Conservation (phyloP, 1,140 invertebrate species). For the Dendroctonus ponderosae region DNA sequence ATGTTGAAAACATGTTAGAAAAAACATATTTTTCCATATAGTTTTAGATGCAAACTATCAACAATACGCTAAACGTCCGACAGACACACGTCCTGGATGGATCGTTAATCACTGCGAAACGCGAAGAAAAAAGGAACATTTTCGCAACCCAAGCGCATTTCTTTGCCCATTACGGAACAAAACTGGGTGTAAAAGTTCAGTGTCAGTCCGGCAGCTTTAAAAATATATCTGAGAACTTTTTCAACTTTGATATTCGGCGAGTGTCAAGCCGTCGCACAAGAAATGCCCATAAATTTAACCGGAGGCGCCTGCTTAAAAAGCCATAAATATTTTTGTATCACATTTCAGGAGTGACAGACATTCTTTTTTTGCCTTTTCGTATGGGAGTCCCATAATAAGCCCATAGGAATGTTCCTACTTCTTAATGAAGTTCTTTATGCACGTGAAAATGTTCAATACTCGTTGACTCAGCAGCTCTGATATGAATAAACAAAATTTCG, state of each 20-base stretch:
- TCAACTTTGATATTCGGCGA: conserved; percentile 14
- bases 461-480: no score
- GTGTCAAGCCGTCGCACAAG: conserved; percentile 10
- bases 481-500: no score
- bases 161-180: conserved; percentile 8
- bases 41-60: no score
- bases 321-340: conserved; percentile 14
- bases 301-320: conserved; percentile 11
- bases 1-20: no score
- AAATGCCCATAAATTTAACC: conserved; percentile 12
- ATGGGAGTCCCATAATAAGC: neutral
- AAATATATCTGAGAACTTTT: conserved; percentile 9
- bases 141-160: conserved; percentile 11
- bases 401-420: no score
- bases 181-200: neutral
- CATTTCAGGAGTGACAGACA: neutral
- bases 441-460: no score
- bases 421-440: no score
- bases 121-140: conserved; percentile 2
- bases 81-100: no score
- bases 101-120: conserved; percentile 6
- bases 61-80: no score
- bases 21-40: no score
- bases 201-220: conserved; percentile 2
- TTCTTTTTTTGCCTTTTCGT: neutral